Conservation (phyloP, 1,140 invertebrate species). For the Magallana ariakensis region DNA sequence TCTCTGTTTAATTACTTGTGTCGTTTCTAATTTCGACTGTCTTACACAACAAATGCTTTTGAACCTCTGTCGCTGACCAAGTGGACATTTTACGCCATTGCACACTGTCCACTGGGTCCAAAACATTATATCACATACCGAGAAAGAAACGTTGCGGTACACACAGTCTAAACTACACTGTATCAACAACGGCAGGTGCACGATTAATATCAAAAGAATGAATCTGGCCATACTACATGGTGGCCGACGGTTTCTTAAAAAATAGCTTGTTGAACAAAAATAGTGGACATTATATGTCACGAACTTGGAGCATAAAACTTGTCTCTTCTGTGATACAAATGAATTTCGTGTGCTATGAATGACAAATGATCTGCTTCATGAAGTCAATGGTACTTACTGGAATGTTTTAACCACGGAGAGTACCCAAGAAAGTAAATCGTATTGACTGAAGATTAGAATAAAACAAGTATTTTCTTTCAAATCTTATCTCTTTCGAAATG, state of each 20-base stretch:
- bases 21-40: not conserved
- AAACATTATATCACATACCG: conserved; percentile 12
- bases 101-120: conserved; percentile 9
- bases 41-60: conserved; percentile 15
- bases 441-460: not conserved
- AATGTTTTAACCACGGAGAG: not conserved
- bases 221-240: not conserved
- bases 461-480: not conserved
- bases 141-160: not conserved
- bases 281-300: not conserved
- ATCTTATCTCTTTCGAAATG: not conserved
- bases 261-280: not conserved
- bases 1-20: not conserved
- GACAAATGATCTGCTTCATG: conserved; percentile 8
- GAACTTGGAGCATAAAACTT: not conserved
- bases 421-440: not conserved
- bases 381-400: not conserved
- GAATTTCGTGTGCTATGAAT: not conserved
- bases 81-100: conserved; percentile 7
- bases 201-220: not conserved
- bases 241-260: not conserved
- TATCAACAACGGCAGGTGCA: not conserved
- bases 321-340: not conserved
- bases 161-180: not conserved
- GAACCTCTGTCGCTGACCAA: not conserved